Evolutionary conservation across 2,888 invertebrate species (phyloP).

Genomic region (Orchestes rusci): DNA sequence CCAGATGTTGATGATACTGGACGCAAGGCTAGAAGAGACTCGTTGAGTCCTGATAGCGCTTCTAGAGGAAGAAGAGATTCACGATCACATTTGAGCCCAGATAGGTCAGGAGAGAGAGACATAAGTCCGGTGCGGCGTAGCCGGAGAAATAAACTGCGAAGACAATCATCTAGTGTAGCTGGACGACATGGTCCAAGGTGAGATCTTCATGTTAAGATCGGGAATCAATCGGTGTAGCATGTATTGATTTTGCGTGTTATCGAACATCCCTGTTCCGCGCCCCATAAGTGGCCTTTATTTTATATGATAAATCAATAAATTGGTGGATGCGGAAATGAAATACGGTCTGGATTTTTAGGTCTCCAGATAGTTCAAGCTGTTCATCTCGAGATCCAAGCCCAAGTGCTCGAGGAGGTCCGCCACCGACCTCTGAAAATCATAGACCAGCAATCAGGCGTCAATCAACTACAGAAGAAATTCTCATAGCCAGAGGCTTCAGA

Average conservation of each 20-base stretch:
- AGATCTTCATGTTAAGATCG: no score
- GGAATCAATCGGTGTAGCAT: no score
- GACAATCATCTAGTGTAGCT: slow-evolving; percentile 75
- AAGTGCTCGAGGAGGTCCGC: slow-evolving; percentile 53
- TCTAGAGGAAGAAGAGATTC: slow-evolving; percentile 65
- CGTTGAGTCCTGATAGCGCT: slow-evolving; percentile 85
- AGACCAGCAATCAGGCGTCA: slow-evolving; percentile 75
- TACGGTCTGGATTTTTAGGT: slow-evolving; percentile 15
- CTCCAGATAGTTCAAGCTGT: slow-evolving; percentile 57
- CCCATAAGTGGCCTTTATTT: no score
- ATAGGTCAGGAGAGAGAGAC: slow-evolving; percentile 67
- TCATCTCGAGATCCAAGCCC: slow-evolving; percentile 83
- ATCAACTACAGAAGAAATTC: slow-evolving; percentile 86
- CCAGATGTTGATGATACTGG: slow-evolving; percentile 68
- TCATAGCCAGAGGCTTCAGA: slow-evolving; percentile 83
- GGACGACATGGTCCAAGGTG: slow-evolving; percentile 43
- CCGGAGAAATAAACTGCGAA: slow-evolving; percentile 59
- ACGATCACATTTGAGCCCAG: slow-evolving; percentile 71
- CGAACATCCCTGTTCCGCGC: no score
- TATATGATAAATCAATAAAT: no score
- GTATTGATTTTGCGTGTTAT: no score
- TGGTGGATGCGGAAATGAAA: no score
- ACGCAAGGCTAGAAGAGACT: slow-evolving; percentile 71
- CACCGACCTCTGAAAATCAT: slow-evolving; percentile 48
- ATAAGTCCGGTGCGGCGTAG: slow-evolving; percentile 70